These are phyloP conservation scores for Erpobdella octoculata DNA, from an alignment of 2,888 invertebrate genomes.

Conservation along the genomic window DNA sequence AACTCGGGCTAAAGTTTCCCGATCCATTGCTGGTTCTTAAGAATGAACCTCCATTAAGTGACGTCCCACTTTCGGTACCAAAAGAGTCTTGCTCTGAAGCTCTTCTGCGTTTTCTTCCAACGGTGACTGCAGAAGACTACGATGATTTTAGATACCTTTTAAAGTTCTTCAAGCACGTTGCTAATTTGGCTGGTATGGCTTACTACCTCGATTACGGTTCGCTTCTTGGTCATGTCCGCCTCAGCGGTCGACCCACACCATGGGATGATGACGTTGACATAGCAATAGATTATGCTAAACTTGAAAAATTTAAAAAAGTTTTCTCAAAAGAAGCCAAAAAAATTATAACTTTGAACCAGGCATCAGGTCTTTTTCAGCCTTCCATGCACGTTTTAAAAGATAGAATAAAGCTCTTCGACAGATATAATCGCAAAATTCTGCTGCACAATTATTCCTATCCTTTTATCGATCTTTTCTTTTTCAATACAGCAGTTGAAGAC, in stretches of 20 bases:
- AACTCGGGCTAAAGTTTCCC: neutral
- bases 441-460: neutral
- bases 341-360: too few species aligned
- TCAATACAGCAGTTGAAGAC: neutral
- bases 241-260: neutral
- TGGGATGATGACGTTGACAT: constrained; percentile 15
- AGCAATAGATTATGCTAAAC: neutral
- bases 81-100: neutral
- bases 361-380: neutral
- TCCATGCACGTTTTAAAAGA: neutral
- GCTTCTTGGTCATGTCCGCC: neutral
- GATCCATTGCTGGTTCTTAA: neutral
- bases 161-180: constrained; percentile 9
- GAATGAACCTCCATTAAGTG: neutral
- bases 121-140: neutral
- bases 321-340: neutral
- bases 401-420: neutral
- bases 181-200: constrained; percentile 1
- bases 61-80: neutral
- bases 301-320: neutral
- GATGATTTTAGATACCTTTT: neutral
- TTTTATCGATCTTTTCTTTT: neutral
- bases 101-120: neutral
- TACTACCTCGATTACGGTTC: constrained; percentile 3
- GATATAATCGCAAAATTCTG: neutral